Evolutionary conservation across 2,113 vertebrate species (phyloP), one percentile per base, ranked within the genome.

Genomic region (Podarcis raffonei): DNA sequence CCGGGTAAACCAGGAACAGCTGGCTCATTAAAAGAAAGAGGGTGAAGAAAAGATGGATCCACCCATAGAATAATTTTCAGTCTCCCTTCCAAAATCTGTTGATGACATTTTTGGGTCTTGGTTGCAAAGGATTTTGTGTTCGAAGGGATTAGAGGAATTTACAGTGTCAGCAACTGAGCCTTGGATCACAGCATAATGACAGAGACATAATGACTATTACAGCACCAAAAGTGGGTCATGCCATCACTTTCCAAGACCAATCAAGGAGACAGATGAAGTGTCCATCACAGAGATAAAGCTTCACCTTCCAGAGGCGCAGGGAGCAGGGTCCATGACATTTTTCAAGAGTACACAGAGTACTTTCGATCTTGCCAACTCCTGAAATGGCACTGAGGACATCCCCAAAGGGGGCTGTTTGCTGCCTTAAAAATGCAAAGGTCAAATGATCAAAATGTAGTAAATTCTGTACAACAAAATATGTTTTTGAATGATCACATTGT

Each of bases 11-110:
- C 87, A 94, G 2, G 35, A 74, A 87, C 39, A 78, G 65, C 83
- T 86, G 71, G n/a, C 78, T 83, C 83, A 89, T 85, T 86, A 35
- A 42, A 30, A 37, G 23, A 74, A 20, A 48, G 71, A 37, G n/a
- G 13, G n/a, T 32, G 25, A 4, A 32, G 53, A n/a, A 81, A 86
- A 84, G 87, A 76, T 53, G 86, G 92, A 91, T 88, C 57, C 57
- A 92, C 86, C 91, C 89, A 25, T 91, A 95, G 94, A 94, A 81
- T 87, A 93, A 79, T 87, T 87, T 89, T 83, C 25, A 76, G 37
- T n/a, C 79, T 87, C 27, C 69, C 81, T 72, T 87, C 48, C 23
- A 37, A 90, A 62, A 66, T 5, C 86, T 89, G 68, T 83, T 91
- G 81, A 92, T 92, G 82, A 69, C 39, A 87, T 86, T 87, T 89